Percentiles rank a stretch among this genome's conserved stretches.
Evolutionary conservation across 2,888 invertebrate genomes (phyloP).

Genomic region (Caenorhabditis wallacei): DNA sequence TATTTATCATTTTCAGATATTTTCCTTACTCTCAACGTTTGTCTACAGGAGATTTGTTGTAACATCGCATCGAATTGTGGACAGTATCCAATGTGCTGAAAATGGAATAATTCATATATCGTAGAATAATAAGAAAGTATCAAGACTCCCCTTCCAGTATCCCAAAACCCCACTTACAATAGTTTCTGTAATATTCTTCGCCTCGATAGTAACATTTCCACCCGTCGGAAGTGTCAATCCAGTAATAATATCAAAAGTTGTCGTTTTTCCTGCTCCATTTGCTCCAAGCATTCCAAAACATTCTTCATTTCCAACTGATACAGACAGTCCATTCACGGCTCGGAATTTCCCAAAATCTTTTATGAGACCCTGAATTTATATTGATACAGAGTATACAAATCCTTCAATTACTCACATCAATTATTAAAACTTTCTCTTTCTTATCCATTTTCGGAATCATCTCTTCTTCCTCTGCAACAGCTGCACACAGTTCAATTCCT

Average conservation of each 20-base stretch:
- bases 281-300: conserved; percentile 81
- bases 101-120: too few relatives aligned
- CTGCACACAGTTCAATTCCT: conserved; percentile 22
- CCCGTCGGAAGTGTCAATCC: conserved; percentile 64
- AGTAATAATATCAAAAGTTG: conserved; percentile 80
- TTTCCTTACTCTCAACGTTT: conserved; percentile 5
- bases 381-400: not conserved
- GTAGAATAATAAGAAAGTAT: too few relatives aligned
- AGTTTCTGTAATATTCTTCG: conserved; percentile 65
- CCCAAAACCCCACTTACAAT: conserved; percentile 38
- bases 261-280: conserved; percentile 79
- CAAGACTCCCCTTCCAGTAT: too few relatives aligned
- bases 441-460: conserved; percentile 17
- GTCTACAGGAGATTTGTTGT: conserved; percentile 77
- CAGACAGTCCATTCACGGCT: conserved; percentile 72
- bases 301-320: conserved; percentile 73
- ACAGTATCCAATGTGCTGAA: conserved; percentile 77
- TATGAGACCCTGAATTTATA: conserved; percentile 25
- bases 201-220: conserved; percentile 72
- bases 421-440: conserved; percentile 9
- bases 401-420: conserved; percentile 36
- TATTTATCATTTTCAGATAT: not conserved
- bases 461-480: conserved; percentile 22
- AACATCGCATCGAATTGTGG: conserved; percentile 81
- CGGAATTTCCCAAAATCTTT: conserved; percentile 66